phyloP scores from a whole-genome alignment of 2,797 vertebrate species.

The Helarctos malayanus region DNA sequence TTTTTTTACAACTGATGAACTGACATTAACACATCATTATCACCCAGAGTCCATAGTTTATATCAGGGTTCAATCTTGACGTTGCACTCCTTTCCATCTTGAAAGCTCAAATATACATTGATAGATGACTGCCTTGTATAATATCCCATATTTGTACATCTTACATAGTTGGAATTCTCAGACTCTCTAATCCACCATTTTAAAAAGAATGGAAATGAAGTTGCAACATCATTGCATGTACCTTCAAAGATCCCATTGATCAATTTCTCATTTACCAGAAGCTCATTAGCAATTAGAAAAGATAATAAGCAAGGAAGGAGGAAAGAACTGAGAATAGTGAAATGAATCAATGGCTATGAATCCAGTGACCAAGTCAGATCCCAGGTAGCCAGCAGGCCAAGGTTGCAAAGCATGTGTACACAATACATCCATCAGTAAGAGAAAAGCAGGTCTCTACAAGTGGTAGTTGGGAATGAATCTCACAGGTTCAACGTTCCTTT shows the following conservation, averaged over 20 bases:
- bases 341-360: background rate
- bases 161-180: background rate
- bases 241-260: background rate
- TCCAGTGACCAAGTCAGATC: background rate
- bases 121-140: background rate
- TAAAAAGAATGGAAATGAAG: background rate
- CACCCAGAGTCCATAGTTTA: background rate
- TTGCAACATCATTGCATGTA: background rate
- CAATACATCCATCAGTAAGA: background rate
- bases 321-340: background rate
- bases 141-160: background rate
- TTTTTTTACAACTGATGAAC: background rate
- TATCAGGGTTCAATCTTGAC: background rate
- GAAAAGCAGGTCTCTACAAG: background rate
- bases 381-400: background rate
- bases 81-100: background rate
- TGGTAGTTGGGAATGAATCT: background rate
- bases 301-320: background rate
- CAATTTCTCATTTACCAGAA: background rate
- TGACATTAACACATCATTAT: background rate
- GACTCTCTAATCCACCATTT: background rate
- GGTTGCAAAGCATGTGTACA: background rate
- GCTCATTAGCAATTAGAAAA: background rate
- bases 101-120: background rate
- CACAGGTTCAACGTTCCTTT: rapidly evolving